phyloP scores from a whole-genome alignment of 2,888 invertebrate species.

The Nomada hirtipes region DNA sequence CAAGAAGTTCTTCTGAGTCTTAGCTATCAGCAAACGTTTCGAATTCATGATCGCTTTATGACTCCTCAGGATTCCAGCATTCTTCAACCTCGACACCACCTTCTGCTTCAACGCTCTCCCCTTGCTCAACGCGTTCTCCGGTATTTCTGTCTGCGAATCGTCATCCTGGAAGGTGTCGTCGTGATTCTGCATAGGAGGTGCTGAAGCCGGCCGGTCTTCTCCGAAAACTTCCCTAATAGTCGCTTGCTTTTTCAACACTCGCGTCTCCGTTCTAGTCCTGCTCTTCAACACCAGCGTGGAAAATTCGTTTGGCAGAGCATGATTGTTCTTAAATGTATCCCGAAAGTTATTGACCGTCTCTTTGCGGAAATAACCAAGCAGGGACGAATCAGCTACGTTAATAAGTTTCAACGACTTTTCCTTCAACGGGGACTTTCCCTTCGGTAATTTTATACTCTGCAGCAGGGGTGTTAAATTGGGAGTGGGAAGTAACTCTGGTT shows the following conservation, averaged over 20 bases:
- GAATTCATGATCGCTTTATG: constrained; percentile 82
- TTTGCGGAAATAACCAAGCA: constrained; percentile 88
- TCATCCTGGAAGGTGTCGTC: constrained; percentile 82
- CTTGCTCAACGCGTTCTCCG: constrained; percentile 67
- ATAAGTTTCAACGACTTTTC: constrained; percentile 76
- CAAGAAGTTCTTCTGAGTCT: constrained; percentile 78
- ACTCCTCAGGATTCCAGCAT: constrained; percentile 81
- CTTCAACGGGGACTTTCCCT: constrained; percentile 76
- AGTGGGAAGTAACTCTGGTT: constrained; percentile 87
- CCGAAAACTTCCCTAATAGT: constrained; percentile 94
- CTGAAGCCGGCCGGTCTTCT: constrained; percentile 92
- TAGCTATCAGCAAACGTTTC: constrained; percentile 79
- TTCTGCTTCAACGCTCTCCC: constrained; percentile 75
- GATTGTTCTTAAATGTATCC: constrained; percentile 88
- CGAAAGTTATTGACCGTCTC: constrained; percentile 89
- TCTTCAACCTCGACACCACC: constrained; percentile 79
- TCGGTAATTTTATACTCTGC: constrained; percentile 63
- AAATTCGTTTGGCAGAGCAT: constrained; percentile 87
- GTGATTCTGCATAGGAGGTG: constrained; percentile 89
- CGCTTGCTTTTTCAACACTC: constrained; percentile 90
- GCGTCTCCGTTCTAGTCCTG: constrained; percentile 91
- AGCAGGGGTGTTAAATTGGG: constrained; percentile 85
- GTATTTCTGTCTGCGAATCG: constrained; percentile 79
- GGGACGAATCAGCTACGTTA: constrained; percentile 85
- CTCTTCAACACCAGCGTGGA: constrained; percentile 90